Evolutionary conservation across 2,113 vertebrate species (phyloP), one percentile per base, ranked within the genome.

Genomic region (Gadus chalcogrammus): DNA sequence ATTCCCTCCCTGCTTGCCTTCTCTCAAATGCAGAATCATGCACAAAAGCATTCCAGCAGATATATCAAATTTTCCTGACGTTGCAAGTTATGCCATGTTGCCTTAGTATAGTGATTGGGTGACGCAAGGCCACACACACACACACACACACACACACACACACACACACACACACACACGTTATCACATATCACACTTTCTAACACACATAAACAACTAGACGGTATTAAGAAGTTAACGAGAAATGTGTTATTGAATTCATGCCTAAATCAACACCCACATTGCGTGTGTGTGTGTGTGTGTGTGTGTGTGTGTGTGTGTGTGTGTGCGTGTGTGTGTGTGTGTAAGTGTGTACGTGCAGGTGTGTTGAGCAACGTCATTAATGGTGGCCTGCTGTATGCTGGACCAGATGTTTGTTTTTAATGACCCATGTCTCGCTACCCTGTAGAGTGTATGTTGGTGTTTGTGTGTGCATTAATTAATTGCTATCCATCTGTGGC

Each of bases 391-490:
- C 28, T 63, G 56, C 68, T 75, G 63, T 17, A 68, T 71, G 35
- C 65, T 71, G 75, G 76, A 74, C 74, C 87, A 89, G 85, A 86
- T 85, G 85, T 73, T 82, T 1, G 66, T 74, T 77, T 71, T 75
- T 89, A 86, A 89, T 89, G 84, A 87, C 77, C 70, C 73, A 62
- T 55, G 22, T 77, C 79, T 63, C 70, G 63, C 15, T 31, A 18
- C 70, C 74, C 31, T 67, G 66, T 72, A 58, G 78, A 16, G 59
- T 63, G 38, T 67, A 42, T 67, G 17, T 60, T 20, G 24, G 24
- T 69, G 18, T 69, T 3, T 70, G 4, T 68, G 59, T 59, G 52
- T 62, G 11, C 66, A 11, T 72, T 18, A 62, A 15, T 42, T 70
- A 35, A 79, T 24, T 70, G 35, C 53, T 35, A 63, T 80, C 78